Conservation (phyloP, 2,797 vertebrate species). For the Discoglossus pictus region DNA sequence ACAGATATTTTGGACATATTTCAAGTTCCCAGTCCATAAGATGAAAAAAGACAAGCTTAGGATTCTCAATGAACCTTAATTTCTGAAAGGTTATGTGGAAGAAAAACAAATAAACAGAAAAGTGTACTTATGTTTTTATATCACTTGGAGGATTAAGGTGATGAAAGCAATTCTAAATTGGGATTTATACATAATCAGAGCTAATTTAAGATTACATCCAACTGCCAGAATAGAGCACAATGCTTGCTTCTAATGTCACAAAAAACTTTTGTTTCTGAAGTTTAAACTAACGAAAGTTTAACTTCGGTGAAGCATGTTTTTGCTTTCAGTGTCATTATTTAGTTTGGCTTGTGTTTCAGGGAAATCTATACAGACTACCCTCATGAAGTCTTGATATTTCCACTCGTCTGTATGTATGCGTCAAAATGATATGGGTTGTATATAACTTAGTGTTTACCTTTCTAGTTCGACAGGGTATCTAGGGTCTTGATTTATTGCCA, state of each 20-base stretch:
- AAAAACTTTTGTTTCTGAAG: constrained; percentile 74
- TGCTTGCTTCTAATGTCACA: constrained; percentile 77
- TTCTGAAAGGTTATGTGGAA: constrained; percentile 61
- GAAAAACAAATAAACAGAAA: constrained; percentile 56
- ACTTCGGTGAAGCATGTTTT: constrained; percentile 77
- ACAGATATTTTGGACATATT: neutral
- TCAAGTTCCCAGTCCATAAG: constrained; percentile 4
- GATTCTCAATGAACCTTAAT: constrained; percentile 54
- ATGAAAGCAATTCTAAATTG: constrained; percentile 70
- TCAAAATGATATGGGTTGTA: constrained; percentile 59
- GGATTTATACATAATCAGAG: constrained; percentile 73
- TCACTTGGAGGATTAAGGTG: constrained; percentile 69
- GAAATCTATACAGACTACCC: constrained; percentile 67
- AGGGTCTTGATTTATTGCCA: constrained; percentile 65
- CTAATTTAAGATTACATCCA: constrained; percentile 72
- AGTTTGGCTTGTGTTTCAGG: constrained; percentile 70
- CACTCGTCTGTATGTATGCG: constrained; percentile 57
- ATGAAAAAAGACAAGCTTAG: constrained; percentile 18
- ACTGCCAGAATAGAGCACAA: constrained; percentile 73
- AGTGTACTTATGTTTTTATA: constrained; percentile 70
- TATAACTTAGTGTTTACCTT: constrained; percentile 69
- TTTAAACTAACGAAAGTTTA: constrained; percentile 72
- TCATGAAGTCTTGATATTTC: constrained; percentile 64
- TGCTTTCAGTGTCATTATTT: constrained; percentile 80
- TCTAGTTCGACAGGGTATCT: constrained; percentile 58